A percentile compares a stretch with the other conserved stretches of the same genome.
phyloP scores from a whole-genome alignment of 2,888 invertebrate species.

The Copidosoma aretas region DNA sequence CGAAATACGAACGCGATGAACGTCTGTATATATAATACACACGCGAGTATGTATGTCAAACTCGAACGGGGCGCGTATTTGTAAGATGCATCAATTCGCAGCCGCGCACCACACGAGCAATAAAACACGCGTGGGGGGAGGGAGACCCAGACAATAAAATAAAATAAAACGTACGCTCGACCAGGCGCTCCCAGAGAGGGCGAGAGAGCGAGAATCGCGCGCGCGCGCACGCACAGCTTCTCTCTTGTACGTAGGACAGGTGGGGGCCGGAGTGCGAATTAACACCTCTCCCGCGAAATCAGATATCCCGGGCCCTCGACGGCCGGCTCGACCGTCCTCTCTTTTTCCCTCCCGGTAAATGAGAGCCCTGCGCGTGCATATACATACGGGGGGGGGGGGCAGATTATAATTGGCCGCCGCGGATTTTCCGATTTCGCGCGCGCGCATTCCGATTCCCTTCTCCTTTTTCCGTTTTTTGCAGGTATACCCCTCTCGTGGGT shows the following conservation, averaged over 20 bases:
- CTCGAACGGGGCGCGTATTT: not conserved
- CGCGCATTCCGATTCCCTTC: not conserved
- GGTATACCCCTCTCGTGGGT: too few species aligned
- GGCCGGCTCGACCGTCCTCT: slow-evolving; percentile 38
- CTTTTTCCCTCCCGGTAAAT: slow-evolving; percentile 21
- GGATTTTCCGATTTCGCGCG: slow-evolving; percentile 31
- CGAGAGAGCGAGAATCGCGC: not conserved
- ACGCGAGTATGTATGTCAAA: too few species aligned
- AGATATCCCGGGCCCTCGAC: slow-evolving; percentile 51
- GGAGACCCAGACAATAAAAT: too few species aligned
- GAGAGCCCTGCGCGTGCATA: slow-evolving; percentile 31
- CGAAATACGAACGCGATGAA: too few species aligned
- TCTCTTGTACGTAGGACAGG: not conserved
- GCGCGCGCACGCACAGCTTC: not conserved
- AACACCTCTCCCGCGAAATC: slow-evolving; percentile 60
- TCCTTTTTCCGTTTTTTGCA: not conserved
- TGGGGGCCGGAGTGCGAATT: slow-evolving; percentile 54
- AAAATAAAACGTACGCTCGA: too few species aligned
- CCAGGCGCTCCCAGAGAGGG: too few species aligned
- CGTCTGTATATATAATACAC: too few species aligned
- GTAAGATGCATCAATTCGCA: too few species aligned
- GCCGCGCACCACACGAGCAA: too few species aligned
- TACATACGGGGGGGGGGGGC: slow-evolving; percentile 40
- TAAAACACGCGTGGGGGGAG: too few species aligned
- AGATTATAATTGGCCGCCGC: slow-evolving; percentile 39